phyloP scores from a whole-genome alignment of 2,888 invertebrate genomes.

The Acanthoscelides obtectus region DNA sequence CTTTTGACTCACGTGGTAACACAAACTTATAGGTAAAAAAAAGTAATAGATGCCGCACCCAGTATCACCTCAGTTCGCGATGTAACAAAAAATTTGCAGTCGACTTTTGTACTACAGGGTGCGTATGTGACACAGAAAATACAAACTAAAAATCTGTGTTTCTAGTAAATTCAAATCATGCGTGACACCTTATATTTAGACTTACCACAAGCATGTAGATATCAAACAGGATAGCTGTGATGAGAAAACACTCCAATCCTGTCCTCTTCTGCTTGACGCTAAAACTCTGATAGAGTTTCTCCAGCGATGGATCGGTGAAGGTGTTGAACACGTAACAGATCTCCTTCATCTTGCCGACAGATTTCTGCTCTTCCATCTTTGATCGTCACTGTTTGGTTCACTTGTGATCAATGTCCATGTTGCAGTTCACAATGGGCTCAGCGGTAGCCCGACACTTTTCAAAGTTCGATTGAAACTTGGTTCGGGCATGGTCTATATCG shows the following conservation, averaged over 20 bases:
- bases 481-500: background rate
- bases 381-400: background rate
- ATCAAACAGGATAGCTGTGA: constrained; percentile 63
- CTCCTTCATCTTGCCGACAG: constrained; percentile 38
- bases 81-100: no score
- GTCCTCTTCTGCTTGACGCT: constrained; percentile 67
- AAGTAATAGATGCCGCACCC: no score
- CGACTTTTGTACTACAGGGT: no score
- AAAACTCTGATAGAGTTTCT: constrained; percentile 67
- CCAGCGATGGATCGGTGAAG: constrained; percentile 60
- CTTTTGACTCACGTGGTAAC: no score
- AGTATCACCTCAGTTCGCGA: no score
- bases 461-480: background rate
- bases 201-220: constrained; percentile 57
- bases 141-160: no score
- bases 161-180: no score
- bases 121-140: no score
- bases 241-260: constrained; percentile 65
- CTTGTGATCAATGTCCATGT: background rate
- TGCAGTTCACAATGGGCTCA: background rate
- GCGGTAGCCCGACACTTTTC: background rate
- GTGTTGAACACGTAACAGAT: constrained; percentile 42
- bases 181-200: no score
- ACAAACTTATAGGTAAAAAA: no score
- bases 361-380: constrained; percentile 37